A percentile compares a stretch with the other conserved stretches of the same genome.
These are phyloP conservation scores for Heliconius hermathena DNA, from an alignment of 1,140 invertebrate species.

Conservation along the genomic window DNA sequence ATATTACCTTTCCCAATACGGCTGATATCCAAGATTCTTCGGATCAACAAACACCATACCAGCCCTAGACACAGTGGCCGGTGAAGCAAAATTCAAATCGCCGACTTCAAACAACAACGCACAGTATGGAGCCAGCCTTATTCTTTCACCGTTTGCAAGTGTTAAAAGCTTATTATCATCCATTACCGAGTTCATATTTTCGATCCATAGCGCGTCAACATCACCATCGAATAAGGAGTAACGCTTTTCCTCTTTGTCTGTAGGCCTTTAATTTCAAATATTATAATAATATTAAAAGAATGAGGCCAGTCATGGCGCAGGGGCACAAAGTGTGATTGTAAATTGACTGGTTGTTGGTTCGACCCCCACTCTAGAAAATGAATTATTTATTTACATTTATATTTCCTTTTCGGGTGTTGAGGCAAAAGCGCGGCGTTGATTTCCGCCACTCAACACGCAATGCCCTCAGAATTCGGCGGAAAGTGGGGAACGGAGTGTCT, in stretches of 20 bases:
- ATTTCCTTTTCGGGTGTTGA: no score
- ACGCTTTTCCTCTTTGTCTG: conserved; percentile 85
- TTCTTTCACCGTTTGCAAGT: conserved; percentile 94
- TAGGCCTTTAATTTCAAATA: conserved; percentile 49
- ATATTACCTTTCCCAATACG: conserved; percentile 88
- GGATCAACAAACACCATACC: conserved; percentile 97
- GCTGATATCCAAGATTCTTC: conserved; percentile 92
- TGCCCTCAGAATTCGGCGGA: no score
- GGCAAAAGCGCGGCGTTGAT: no score
- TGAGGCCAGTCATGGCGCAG: no score
- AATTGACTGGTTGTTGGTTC: no score
- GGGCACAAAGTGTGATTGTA: no score
- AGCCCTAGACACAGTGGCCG: conserved; percentile 94
- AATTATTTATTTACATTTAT: no score
- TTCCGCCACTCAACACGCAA: no score
- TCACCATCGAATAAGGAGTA: conserved; percentile 97
- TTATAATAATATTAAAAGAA: no score
- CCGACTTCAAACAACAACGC: conserved; percentile 94
- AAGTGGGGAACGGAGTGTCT: no score
- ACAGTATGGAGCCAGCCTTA: conserved; percentile 90
- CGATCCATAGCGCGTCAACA: conserved; percentile 96
- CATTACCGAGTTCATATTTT: conserved; percentile 98
- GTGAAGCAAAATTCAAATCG: conserved; percentile 94
- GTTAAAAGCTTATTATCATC: conserved; percentile 96
- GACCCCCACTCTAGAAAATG: no score